Evolutionary conservation across 2,888 invertebrate species (phyloP).

Genomic region (Mycalesis mineus): DNA sequence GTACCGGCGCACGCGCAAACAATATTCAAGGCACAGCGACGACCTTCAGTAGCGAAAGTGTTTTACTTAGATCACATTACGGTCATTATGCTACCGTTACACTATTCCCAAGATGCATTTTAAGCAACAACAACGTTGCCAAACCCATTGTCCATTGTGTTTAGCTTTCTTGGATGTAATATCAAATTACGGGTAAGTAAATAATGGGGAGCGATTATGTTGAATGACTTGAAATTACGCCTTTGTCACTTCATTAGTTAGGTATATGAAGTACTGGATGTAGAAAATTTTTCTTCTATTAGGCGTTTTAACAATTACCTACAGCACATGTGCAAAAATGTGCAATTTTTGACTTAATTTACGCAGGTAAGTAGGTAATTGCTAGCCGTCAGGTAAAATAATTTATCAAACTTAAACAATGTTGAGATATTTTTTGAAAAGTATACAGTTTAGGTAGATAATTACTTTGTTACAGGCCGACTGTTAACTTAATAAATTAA

Average conservation of each 20-base stretch:
- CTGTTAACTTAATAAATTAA: no score
- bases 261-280: background rate
- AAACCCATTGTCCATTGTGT: conserved; percentile 27
- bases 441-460: no score
- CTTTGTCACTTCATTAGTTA: conserved; percentile 4
- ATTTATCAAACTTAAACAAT: no score
- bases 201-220: conserved; percentile 17
- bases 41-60: conserved; percentile 68
- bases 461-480: no score
- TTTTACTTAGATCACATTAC: conserved; percentile 58
- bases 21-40: conserved; percentile 51
- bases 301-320: no score
- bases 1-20: conserved; percentile 41
- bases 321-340: no score
- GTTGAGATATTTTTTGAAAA: no score
- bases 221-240: conserved; percentile 6
- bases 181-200: conserved; percentile 14
- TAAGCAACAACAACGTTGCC: conserved; percentile 19
- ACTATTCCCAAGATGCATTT: conserved; percentile 27
- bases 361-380: no score
- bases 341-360: no score
- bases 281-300: no score
- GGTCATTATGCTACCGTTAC: conserved; percentile 31
- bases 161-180: conserved; percentile 20
- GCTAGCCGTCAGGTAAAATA: no score